Base-by-base conservation (phyloP, 2,797 vertebrate species). In the Argya squamiceps region DNA sequence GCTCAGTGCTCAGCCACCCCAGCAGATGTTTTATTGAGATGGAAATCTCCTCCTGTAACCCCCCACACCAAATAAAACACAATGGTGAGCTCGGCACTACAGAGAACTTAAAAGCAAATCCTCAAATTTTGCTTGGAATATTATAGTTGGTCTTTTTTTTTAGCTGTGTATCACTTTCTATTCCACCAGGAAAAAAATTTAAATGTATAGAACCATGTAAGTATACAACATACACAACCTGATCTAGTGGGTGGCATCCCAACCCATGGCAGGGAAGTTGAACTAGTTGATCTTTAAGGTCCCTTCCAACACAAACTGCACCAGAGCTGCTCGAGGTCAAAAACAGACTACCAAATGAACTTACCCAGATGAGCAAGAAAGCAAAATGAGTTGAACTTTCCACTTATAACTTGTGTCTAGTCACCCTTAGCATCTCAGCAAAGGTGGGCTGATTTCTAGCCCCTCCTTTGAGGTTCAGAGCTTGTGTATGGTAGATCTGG, bases 91-190 rank as follows among this genome's bases (percentile, higher is more conserved):
- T 92, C 78, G 68, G 50, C 16, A 1, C 53, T 64, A 21, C 9
- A 11, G 34, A 93, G 49, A 83, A 52, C 78, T 84, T 88, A 15
- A 43, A 81, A 93, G 37, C 15, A 78, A 87, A 70, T 12, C 10
- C 11, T 26, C 44, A 27, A 60, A 47, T 76, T 81, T 47, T 84
- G 23, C 32, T 44, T 69, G 37, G 30, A 39, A 59, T 67, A 26
- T 32, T 89, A n/a, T 8, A 32, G 27, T 22, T 41, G 6, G 22
- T 23, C 1, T 50, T 5, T 17, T 23, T 53, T 79, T 67, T 34
- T 1, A 84, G 37, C 39, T 18, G 9, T 32, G 11, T 65, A 62
- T 30, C 17, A 34, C 58, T 47, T 88, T 63, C 47, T 77, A 24
- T 39, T 65, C 36, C 32, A 75, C 9, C 11, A 34, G 12, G 17